Conservation (phyloP, 2,113 vertebrate species). For the Tympanuchus pallidicinctus region DNA sequence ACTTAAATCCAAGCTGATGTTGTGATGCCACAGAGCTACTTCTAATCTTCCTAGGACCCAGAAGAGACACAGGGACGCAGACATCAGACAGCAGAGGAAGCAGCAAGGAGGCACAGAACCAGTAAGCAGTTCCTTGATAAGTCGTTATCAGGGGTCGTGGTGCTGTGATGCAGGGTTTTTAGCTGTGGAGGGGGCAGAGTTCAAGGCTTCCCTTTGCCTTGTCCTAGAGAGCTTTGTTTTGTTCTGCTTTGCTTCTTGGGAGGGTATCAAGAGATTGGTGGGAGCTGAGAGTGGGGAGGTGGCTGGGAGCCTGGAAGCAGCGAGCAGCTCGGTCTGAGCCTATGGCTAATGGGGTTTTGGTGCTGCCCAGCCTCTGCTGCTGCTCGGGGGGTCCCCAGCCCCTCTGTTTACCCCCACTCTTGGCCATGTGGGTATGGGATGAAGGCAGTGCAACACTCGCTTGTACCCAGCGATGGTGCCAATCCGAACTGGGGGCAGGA, state of each 20-base stretch:
- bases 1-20: conserved; percentile 64
- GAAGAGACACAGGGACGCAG: not conserved
- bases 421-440: accelerated
- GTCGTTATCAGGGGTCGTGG: not conserved
- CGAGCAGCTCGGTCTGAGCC: not conserved
- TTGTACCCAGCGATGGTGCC: accelerated
- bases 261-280: not conserved
- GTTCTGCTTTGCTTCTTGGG: not conserved
- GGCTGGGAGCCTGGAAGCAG: not conserved
- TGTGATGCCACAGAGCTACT: conserved; percentile 32
- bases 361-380: not conserved
- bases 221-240: not conserved
- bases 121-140: conserved; percentile 40
- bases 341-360: not conserved
- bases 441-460: accelerated
- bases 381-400: too few species aligned
- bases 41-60: conserved; percentile 59
- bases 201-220: not conserved
- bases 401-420: not conserved
- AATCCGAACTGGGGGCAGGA: not conserved
- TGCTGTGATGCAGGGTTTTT: not conserved
- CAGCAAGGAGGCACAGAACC: not conserved
- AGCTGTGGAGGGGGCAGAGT: not conserved
- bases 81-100: not conserved
- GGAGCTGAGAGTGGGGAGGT: not conserved